Evolutionary conservation across 1,140 invertebrate genomes (phyloP).

Genomic region (Octopus sinensis): DNA sequence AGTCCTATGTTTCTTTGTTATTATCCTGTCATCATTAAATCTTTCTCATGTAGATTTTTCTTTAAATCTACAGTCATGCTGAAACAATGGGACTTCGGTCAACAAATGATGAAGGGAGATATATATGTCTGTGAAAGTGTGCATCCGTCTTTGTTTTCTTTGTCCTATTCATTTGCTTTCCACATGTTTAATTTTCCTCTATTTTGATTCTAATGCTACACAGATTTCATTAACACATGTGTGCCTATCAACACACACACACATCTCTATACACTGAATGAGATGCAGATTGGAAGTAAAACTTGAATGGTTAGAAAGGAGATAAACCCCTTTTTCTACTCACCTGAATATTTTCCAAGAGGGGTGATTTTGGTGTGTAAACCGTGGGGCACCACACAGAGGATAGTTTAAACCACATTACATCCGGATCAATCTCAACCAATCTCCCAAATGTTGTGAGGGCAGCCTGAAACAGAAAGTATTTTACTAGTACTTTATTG

Average conservation of each 20-base stretch:
- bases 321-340: neutral
- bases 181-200: neutral
- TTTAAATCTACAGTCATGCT: no score
- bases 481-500: neutral
- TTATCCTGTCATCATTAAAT: no score
- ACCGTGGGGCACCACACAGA: constrained; percentile 27
- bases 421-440: constrained; percentile 28
- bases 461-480: constrained; percentile 29
- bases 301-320: neutral
- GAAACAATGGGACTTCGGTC: no score
- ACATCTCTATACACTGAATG: neutral
- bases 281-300: neutral
- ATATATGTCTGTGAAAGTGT: no score
- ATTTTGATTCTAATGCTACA: neutral
- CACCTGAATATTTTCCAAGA: neutral
- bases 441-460: constrained; percentile 29
- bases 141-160: no score
- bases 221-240: neutral
- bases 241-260: neutral
- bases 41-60: no score
- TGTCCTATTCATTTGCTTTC: neutral
- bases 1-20: no score
- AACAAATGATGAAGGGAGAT: no score
- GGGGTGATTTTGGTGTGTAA: constrained; percentile 26
- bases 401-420: constrained; percentile 35